These are phyloP conservation scores for Plectrocnemia conspersa DNA, from an alignment of 1,140 invertebrate genomes.

Conservation along the genomic window DNA sequence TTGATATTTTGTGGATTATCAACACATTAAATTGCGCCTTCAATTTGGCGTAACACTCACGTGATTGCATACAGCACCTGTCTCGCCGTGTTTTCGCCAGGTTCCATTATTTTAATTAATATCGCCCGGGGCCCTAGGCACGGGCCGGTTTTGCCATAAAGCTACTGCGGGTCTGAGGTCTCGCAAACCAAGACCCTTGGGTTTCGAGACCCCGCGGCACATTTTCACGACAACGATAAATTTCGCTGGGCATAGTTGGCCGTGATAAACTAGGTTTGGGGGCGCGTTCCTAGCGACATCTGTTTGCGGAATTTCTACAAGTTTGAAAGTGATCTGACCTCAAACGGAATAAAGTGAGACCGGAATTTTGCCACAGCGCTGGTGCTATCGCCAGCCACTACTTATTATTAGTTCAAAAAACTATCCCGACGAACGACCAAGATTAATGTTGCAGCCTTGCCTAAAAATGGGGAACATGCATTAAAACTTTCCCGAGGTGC, in stretches of 20 bases:
- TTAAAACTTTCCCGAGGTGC: too few relatives aligned
- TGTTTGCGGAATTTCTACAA: conserved; percentile 24
- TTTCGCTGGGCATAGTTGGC: conserved; percentile 15
- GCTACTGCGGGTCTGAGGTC: not conserved
- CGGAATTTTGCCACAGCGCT: conserved; percentile 14
- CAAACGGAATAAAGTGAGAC: conserved; percentile 21
- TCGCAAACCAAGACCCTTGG: not conserved
- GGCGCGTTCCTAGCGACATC: conserved; percentile 6
- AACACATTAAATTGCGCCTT: too few relatives aligned
- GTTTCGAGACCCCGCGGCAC: not conserved
- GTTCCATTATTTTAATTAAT: conserved; percentile 23
- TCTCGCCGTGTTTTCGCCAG: too few relatives aligned
- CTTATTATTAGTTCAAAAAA: too few relatives aligned
- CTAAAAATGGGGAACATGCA: too few relatives aligned
- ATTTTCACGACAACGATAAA: conserved; percentile 23
- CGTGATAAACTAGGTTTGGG: conserved; percentile 16
- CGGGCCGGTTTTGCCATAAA: not conserved
- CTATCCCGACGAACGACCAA: too few relatives aligned
- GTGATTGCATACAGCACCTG: too few relatives aligned
- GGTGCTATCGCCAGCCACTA: too few relatives aligned
- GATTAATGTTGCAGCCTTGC: too few relatives aligned
- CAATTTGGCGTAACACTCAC: too few relatives aligned
- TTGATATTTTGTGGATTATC: too few relatives aligned
- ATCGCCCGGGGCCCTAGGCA: not conserved
- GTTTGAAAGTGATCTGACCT: conserved; percentile 19